Evolutionary conservation across 2,797 vertebrate species (phyloP), one percentile per base, ranked within the genome.

Genomic region (Picus viridis): DNA sequence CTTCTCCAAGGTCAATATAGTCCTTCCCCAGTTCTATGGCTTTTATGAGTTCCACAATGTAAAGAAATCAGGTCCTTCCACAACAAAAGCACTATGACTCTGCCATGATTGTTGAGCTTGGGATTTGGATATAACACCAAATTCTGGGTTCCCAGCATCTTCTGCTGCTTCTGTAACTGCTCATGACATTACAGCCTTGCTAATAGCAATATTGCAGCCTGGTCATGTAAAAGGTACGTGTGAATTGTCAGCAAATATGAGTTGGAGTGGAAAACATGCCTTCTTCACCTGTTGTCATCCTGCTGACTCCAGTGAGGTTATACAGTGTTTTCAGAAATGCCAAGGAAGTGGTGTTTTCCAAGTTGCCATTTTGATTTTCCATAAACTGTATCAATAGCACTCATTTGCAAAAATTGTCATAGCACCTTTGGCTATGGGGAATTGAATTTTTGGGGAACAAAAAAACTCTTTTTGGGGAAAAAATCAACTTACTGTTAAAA

Each of bases 21-120:
- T 62, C 75, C 69, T 95, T 93, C 77, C 85, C 75, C 71, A 82
- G 80, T 30, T 57, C 91, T 83, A 43, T 71, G 86, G 65, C 14
- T 59, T 92, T 92, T 74, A 65, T 51, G 83, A 71, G 45, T 77
- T 83, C 54, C 72, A 65, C 54, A 84, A 56, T 32, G 27, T 22
- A 51, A 94, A 88, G 68, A 72, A 83, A 84, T 69, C 74, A 29
- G 64, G 39, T 71, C 72, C 53, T 91, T 92, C 80, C 74, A 58
- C 69, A 57, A 49, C 54, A 77, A 74, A 95, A 86, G 64, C 58
- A 26, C 77, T 80, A 7, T 76, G 83, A 64, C 71, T 93, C 85
- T 93, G 74, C 82, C 16, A 0, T n/a, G 20, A 59, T 41, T 84
- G 68, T 53, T 89, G 13, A 72, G 19, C 26, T 34, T 77, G 71